A percentile compares a stretch with the other conserved stretches of the same genome.
These are phyloP conservation scores for Cybosia mesomella DNA, from an alignment of 2,888 invertebrate species.

Conservation along the genomic window DNA sequence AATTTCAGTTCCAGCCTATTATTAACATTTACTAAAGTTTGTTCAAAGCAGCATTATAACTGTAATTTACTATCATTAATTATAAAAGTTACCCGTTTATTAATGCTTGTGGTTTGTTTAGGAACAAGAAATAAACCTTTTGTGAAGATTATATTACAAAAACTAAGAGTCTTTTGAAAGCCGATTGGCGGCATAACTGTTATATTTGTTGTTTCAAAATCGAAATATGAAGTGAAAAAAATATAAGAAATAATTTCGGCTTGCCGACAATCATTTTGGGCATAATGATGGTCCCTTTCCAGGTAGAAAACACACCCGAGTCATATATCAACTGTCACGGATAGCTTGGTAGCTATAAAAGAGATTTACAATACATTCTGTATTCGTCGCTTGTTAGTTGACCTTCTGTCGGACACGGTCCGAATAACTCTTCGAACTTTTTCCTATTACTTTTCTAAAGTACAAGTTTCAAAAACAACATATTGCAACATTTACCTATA, in stretches of 20 bases:
- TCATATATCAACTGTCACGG: conserved; percentile 85
- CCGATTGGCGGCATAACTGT: conserved; percentile 70
- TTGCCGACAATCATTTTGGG: conserved; percentile 82
- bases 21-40: conserved; percentile 47
- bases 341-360: conserved; percentile 81
- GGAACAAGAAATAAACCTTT: conserved; percentile 61
- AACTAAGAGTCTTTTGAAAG: conserved; percentile 63
- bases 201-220: conserved; percentile 73
- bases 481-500: conserved; percentile 83
- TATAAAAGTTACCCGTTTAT: conserved; percentile 53
- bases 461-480: conserved; percentile 67
- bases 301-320: conserved; percentile 84
- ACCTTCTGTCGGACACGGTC: conserved; percentile 79
- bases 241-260: conserved; percentile 76
- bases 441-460: conserved; percentile 70
- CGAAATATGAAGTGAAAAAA: conserved; percentile 71
- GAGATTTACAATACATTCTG: conserved; percentile 82
- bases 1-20: conserved; percentile 24
- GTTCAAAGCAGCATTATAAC: conserved; percentile 37
- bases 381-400: conserved; percentile 83
- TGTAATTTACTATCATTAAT: conserved; percentile 50
- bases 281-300: conserved; percentile 84
- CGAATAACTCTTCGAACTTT: conserved; percentile 77
- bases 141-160: conserved; percentile 61
- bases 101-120: conserved; percentile 66